These are phyloP conservation scores for Pyrrhia umbra DNA, from an alignment of 2,888 invertebrate species.

Conservation along the genomic window DNA sequence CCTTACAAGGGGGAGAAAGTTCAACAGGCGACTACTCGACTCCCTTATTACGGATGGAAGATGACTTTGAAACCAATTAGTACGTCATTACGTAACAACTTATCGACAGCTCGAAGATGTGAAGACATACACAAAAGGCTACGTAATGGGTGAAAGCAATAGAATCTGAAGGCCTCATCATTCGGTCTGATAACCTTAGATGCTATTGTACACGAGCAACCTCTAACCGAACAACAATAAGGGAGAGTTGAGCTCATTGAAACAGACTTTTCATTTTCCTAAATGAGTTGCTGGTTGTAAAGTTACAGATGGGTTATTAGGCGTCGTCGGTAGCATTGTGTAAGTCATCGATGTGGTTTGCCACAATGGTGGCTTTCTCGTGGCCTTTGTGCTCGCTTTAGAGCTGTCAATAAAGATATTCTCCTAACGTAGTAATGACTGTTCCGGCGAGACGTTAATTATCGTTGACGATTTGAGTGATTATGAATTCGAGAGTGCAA, in stretches of 20 bases:
- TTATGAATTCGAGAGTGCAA: slow-evolving; percentile 67
- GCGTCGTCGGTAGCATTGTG: slow-evolving; percentile 81
- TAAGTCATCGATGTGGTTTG: slow-evolving; percentile 75
- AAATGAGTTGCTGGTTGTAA: slow-evolving; percentile 85
- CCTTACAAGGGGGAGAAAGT: slow-evolving; percentile 69
- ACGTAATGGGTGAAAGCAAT: slow-evolving; percentile 87
- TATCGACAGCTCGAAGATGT: slow-evolving; percentile 65
- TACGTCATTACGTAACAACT: slow-evolving; percentile 73
- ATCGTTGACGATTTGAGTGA: slow-evolving; percentile 69
- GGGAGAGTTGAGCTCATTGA: slow-evolving; percentile 80
- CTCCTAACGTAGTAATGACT: slow-evolving; percentile 75
- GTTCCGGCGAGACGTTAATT: slow-evolving; percentile 75
- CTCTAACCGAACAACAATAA: slow-evolving; percentile 78
- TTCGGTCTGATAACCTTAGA: slow-evolving; percentile 88
- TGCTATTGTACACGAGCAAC: slow-evolving; percentile 81
- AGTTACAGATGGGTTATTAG: slow-evolving; percentile 80
- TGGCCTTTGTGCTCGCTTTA: slow-evolving; percentile 75
- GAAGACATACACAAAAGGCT: slow-evolving; percentile 77
- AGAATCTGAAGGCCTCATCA: slow-evolving; percentile 85
- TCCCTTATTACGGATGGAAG: slow-evolving; percentile 66
- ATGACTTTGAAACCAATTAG: slow-evolving; percentile 72
- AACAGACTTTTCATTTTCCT: slow-evolving; percentile 85
- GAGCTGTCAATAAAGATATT: slow-evolving; percentile 85
- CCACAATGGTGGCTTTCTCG: slow-evolving; percentile 83
- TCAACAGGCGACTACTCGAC: slow-evolving; percentile 56